Conservation (phyloP, 2,888 invertebrate species). For the Drosophila nr. fundita region DNA sequence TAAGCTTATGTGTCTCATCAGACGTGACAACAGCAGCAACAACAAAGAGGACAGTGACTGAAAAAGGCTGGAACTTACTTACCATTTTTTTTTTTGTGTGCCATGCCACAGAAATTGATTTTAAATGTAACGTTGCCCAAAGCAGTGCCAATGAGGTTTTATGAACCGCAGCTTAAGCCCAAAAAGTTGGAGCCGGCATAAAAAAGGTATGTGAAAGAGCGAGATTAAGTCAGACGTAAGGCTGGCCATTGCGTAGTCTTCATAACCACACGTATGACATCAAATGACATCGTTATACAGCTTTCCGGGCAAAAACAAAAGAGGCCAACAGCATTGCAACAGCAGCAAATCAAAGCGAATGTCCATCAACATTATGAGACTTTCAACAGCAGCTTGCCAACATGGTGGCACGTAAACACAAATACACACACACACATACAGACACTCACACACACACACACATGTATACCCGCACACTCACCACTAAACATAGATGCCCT, state of each 20-base stretch:
- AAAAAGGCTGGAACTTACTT: conserved; percentile 10
- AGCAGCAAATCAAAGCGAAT: conserved; percentile 75
- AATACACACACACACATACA: conserved; percentile 17
- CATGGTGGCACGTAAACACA: conserved; percentile 37
- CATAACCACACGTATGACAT: conserved; percentile 65
- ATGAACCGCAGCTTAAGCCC: conserved; percentile 50
- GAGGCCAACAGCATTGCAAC: conserved; percentile 37
- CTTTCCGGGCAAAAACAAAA: conserved; percentile 54
- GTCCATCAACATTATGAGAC: conserved; percentile 79
- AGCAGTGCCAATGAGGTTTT: conserved; percentile 60
- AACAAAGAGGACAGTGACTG: conserved; percentile 26
- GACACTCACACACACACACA: conserved; percentile 18
- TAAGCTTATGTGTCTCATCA: conserved; percentile 44
- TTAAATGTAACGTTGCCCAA: conserved; percentile 66
- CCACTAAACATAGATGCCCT: not conserved
- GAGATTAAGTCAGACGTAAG: conserved; percentile 49
- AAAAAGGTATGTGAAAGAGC: conserved; percentile 30
- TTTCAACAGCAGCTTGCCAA: conserved; percentile 52
- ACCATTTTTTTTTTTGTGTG: conserved; percentile 19
- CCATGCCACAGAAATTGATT: conserved; percentile 67
- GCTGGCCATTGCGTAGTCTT: conserved; percentile 47
- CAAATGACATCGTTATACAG: conserved; percentile 76
- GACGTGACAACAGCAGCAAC: conserved; percentile 31
- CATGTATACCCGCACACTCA: not conserved
- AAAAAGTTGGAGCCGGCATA: conserved; percentile 27